Base-by-base conservation (phyloP, 1,140 invertebrate genomes). In the Bacillus rossius region DNA sequence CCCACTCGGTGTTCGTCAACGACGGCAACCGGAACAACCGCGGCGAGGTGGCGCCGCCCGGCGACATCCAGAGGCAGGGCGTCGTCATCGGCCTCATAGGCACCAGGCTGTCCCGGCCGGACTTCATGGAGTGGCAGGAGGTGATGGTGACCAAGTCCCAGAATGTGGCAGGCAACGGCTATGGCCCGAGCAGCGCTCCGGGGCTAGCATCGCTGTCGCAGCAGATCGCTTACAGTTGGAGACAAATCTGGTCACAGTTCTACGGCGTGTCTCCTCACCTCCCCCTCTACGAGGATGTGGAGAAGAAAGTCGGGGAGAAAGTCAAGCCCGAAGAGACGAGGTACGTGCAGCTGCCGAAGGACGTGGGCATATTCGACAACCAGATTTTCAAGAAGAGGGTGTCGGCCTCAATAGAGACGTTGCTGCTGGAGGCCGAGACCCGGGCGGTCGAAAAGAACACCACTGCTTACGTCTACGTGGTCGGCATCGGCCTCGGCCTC, bases 1-100 rank as follows among this genome's bases (percentile, higher is more conserved):
- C 82, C 0, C 73, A 77, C 54, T 80, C 80, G 2, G 80, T 79
- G 63, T 85, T 85, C 61, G 78, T 85, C 49, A 86, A 86, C 59
- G 76, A 84, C 63, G 84, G 84, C 3, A 70, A 74, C 14, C 73
- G 83, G n/a, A 70, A 75, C 10, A 86, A 85, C 63, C 67, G 67
- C 51, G 84, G 82, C 2, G 66, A 76, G 2, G 68, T 79, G 7
- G 68, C 58, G 42, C 66, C 71, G 57, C 65, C 68, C 14, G 69
- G 70, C 43, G 67, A 64, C 19, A 59, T 74, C 40, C 70, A 75
- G 59, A 66, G 67, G 2, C 64, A 67, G 26, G 75, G 75, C n/a
- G 68, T 76, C 13, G 71, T 76, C 50, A 53, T 70, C 20, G 77
- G 77, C 4, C 49, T 78, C 37, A 77, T 79, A 54, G 77, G 77